Evolutionary conservation across 2,797 vertebrate species (phyloP).

Genomic region (Artibeus lituratus): DNA sequence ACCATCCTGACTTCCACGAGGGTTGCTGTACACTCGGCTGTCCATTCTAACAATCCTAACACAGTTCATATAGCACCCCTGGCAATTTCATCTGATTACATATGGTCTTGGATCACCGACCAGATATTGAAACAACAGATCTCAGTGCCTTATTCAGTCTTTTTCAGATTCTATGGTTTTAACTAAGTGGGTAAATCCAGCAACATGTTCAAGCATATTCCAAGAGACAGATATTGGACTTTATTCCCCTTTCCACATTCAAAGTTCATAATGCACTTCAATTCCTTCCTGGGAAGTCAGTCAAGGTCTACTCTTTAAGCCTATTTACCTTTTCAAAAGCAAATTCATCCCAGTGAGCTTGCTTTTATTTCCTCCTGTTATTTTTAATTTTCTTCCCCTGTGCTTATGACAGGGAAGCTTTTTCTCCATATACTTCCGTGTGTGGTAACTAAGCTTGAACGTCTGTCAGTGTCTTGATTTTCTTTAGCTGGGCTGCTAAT

Average conservation of each 20-base stretch:
- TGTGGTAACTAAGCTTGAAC: neutral
- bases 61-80: neutral
- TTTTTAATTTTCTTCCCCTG: neutral
- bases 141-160: neutral
- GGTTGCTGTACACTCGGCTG: neutral
- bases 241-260: accelerated
- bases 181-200: neutral
- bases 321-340: neutral
- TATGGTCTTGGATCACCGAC: neutral
- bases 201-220: neutral
- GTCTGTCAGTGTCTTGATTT: neutral
- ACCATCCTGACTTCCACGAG: neutral
- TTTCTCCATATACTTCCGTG: accelerated
- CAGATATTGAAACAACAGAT: neutral
- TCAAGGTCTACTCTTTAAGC: neutral
- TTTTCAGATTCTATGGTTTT: neutral
- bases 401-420: neutral
- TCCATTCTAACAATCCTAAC: neutral
- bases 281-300: neutral
- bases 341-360: neutral
- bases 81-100: neutral
- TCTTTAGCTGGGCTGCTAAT: neutral
- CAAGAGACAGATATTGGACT: neutral
- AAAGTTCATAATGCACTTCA: neutral
- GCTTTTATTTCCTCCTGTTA: neutral